Base-by-base conservation (phyloP, 2,888 invertebrate genomes). In the Drosophila anceps region DNA sequence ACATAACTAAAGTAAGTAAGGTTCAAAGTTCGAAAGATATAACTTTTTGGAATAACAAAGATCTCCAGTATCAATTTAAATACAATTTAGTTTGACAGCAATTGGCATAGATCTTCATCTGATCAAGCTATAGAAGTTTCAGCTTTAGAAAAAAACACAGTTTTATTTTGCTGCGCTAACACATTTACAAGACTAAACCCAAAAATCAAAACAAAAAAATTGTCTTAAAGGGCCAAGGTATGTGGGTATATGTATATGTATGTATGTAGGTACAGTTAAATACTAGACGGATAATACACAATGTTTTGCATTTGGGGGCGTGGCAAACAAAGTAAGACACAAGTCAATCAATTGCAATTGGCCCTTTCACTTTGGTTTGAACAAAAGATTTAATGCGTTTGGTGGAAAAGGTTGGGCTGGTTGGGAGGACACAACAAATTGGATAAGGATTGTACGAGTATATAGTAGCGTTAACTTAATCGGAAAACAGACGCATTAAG, bases 231-330 rank as follows among this genome's bases (percentile, higher is more conserved):
- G 67, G 60, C 53, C 64, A 57, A 39, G 63, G 51, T 37, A 61
- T 58, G 68, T 5, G 35, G 53, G 33, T 20, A 37, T 24, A 20
- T 20, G 18, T 50, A 50, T 13, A 27, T n/a, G 4, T 37, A 24
- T 37, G 29, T n/a, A 4, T 37, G 24, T 37, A 39, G 63, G 31
- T 71, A 76, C 46, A 70, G 43, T 61, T 51, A 84, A 86, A 85
- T 84, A 84, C 83, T 86, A 84, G 79, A 79, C 76, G 66, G 69
- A 65, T 86, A 84, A 84, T 84, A 86, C 57, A 79, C 55, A 75
- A 66, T 59, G 61, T 67, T 57, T n/a, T 35, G 41, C 44, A 43
- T 20, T 20, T 39, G 13, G 37, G 37, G 37, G 20, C 33, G 58
- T 37, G 18, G 18, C 51, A 51, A 50, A 65, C 46, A 48, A 9